Evolutionary conservation across 1,140 invertebrate species (phyloP), one percentile per base, ranked within the genome.

Genomic region (Grapholita molesta): DNA sequence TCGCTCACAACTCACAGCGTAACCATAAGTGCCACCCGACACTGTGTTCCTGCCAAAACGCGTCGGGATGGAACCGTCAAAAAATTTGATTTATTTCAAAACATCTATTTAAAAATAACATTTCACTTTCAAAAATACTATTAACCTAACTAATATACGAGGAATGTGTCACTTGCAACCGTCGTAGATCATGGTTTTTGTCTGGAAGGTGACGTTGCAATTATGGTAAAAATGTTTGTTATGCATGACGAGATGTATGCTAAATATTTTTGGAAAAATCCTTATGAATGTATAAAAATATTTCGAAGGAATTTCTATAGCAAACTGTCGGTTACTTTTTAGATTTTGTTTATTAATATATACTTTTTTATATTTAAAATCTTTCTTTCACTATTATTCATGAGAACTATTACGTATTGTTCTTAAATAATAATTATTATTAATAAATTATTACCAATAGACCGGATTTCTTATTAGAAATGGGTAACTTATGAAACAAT

Each of bases 41-140:
- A 61, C 55, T 21, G 25, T 61, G 55, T 61, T 61, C 55, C 55
- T 61, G 55, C 55, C 55, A 61, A 61, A 61, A 61, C 55, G 55
- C 53, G 23, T 21, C 21, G 55, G 55, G n/a, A 61, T 28, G 55
- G 28, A 61, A 61, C 55, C 24, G 24, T 61, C 55, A 61, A 61
- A 61, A 61, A 30, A 8, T 61, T 61, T 61, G 55, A 61, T 61
- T 61, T 61, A 61, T 61, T 61, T 30, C 25, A 57, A 57, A 57
- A 61, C 55, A 61, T 8, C 55, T 61, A 61, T 61, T 61, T 61
- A 61, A n/a, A n/a, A n/a, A n/a, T 61, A 61, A 23, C 24, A n/a
- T 61, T 61, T 61, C 18, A 48, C 15, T 48, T 61, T 61, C 23
- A 61, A 25, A 61, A 28, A 61, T n/a, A 21, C 42, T 15, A 48